phyloP scores from a whole-genome alignment of 2,797 vertebrate genomes.

The Ctenosaura bakeri region DNA sequence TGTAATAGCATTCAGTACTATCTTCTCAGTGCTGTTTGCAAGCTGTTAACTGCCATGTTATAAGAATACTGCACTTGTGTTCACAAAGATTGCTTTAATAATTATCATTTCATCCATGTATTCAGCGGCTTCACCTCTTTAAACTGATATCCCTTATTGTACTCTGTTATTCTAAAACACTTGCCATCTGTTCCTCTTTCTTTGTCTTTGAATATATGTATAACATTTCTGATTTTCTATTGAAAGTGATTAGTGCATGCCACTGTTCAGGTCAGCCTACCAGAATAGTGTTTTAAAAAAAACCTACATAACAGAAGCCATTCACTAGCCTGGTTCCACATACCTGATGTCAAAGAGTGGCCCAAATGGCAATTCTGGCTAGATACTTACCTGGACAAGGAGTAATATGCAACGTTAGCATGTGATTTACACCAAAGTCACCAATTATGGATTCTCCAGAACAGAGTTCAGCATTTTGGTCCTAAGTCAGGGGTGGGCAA shows the following conservation, averaged over 20 bases:
- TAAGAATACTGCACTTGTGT: slow-evolving; percentile 54
- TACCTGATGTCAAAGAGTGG: not conserved
- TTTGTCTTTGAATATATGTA: slow-evolving; percentile 1
- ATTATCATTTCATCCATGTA: slow-evolving; percentile 41
- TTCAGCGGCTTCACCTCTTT: slow-evolving; percentile 46
- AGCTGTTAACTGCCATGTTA: slow-evolving; percentile 21
- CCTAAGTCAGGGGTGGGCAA: not conserved
- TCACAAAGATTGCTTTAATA: slow-evolving; percentile 64
- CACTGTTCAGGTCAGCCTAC: not conserved
- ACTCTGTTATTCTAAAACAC: slow-evolving; percentile 29
- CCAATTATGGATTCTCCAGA: not conserved
- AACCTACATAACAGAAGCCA: not conserved
- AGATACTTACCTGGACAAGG: not conserved
- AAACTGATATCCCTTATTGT: not conserved
- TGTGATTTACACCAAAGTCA: not conserved
- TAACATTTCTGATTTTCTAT: not conserved
- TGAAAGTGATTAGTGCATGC: slow-evolving; percentile 5
- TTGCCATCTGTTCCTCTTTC: slow-evolving; percentile 10
- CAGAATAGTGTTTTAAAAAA: not conserved
- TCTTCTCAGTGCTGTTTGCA: slow-evolving; percentile 45
- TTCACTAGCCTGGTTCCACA: too few relatives aligned
- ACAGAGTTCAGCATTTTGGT: not conserved
- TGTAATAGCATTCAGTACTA: slow-evolving; percentile 37
- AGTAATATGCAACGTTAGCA: not conserved
- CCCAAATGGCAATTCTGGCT: not conserved